phyloP scores from a whole-genome alignment of 2,888 invertebrate species.

The Cordilura impudica region DNA sequence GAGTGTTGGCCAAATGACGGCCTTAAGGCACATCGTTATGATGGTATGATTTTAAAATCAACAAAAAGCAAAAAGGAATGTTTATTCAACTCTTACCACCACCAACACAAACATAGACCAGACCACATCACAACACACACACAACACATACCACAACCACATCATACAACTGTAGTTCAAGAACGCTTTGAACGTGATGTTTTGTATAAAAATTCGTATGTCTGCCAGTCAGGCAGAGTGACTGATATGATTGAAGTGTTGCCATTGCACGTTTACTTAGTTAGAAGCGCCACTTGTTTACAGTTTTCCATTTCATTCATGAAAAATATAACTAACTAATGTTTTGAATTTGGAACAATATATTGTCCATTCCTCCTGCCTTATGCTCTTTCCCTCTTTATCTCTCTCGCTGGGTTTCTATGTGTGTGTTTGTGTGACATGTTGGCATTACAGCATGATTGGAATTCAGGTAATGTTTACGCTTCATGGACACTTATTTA shows the following conservation, averaged over 20 bases:
- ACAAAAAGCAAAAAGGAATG: constrained; percentile 52
- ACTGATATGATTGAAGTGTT: constrained; percentile 53
- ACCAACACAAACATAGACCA: not conserved
- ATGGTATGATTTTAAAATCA: constrained; percentile 26
- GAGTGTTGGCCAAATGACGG: constrained; percentile 32
- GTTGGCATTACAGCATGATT: constrained; percentile 60
- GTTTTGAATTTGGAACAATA: constrained; percentile 49
- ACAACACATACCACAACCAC: not conserved
- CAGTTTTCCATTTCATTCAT: constrained; percentile 62
- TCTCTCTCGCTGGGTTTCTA: constrained; percentile 34
- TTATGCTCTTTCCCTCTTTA: no score
- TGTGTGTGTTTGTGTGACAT: constrained; percentile 41
- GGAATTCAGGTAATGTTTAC: constrained; percentile 61
- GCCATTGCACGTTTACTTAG: constrained; percentile 57
- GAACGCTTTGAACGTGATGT: constrained; percentile 66
- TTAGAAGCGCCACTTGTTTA: constrained; percentile 59
- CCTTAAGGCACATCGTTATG: constrained; percentile 22
- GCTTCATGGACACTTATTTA: constrained; percentile 42
- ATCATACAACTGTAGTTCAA: constrained; percentile 58
- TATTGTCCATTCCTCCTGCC: constrained; percentile 7
- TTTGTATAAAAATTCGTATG: constrained; percentile 56
- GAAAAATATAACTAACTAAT: constrained; percentile 34
- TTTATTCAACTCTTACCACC: constrained; percentile 34
- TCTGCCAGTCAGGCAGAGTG: not conserved
- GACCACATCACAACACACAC: not conserved